phyloP scores from a whole-genome alignment of 2,113 vertebrate genomes.

The Sula dactylatra region DNA sequence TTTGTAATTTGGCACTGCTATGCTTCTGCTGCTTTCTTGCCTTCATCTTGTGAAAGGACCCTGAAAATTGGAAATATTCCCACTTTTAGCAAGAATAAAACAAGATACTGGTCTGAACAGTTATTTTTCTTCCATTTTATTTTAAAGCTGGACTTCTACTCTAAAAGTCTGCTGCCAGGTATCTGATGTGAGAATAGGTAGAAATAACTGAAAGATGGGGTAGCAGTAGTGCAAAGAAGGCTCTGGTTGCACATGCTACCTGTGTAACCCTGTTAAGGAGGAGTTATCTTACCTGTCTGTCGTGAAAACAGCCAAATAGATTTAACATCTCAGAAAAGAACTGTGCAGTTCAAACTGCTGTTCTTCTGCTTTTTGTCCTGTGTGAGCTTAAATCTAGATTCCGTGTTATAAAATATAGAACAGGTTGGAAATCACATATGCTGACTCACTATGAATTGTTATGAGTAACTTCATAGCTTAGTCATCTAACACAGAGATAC shows the following conservation, averaged over 20 bases:
- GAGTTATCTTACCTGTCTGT: not conserved
- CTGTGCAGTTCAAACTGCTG: not conserved
- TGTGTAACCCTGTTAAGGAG: not conserved
- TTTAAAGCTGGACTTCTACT: not conserved
- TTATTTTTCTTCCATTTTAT: not conserved
- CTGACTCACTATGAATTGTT: conserved; percentile 42
- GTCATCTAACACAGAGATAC: not conserved
- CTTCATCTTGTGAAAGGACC: conserved; percentile 33
- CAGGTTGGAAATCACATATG: conserved; percentile 22
- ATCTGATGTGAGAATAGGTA: not conserved
- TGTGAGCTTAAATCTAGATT: not conserved
- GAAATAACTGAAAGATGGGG: not conserved
- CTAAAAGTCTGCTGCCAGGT: not conserved
- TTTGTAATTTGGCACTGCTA: conserved; percentile 27
- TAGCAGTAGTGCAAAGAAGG: not conserved
- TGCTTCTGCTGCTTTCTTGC: not conserved
- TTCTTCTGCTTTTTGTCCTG: not conserved
- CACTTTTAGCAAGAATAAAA: not conserved
- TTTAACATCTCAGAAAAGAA: not conserved
- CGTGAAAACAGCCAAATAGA: not conserved
- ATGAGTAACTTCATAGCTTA: conserved; percentile 39
- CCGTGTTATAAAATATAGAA: conserved; percentile 4
- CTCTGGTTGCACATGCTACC: not conserved
- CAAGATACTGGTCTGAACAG: not conserved
- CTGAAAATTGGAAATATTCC: conserved; percentile 31